These are phyloP conservation scores for Apeira syringaria DNA, from an alignment of 2,888 invertebrate species.

Conservation along the genomic window DNA sequence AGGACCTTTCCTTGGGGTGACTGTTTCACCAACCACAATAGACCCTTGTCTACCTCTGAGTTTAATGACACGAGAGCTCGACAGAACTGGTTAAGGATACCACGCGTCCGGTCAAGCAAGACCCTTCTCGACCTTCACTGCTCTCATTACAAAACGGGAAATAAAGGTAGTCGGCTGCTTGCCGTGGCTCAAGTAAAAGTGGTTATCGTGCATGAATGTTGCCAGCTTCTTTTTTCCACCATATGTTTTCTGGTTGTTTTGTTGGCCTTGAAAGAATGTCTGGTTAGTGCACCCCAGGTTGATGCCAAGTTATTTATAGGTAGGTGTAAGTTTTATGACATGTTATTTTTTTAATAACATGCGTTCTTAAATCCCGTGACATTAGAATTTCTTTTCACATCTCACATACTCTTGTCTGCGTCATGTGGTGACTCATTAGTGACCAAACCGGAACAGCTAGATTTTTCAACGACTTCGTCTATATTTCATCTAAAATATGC, in stretches of 20 bases:
- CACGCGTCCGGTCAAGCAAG: conserved; percentile 45
- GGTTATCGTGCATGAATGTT: conserved; percentile 49
- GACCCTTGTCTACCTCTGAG: conserved; percentile 37
- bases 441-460: conserved; percentile 14
- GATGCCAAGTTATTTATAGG: conserved; percentile 65
- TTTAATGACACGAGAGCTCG: conserved; percentile 27
- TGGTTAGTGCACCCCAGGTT: conserved; percentile 65
- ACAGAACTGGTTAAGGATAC: conserved; percentile 28
- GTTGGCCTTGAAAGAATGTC: conserved; percentile 76
- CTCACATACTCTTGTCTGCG: not conserved
- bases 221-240: conserved; percentile 68
- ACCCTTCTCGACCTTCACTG: conserved; percentile 43
- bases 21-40: conserved; percentile 62
- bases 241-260: conserved; percentile 78
- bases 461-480: not conserved
- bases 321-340: conserved; percentile 44
- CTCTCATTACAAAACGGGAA: conserved; percentile 52
- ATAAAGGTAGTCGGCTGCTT: conserved; percentile 56
- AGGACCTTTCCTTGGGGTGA: conserved; percentile 78
- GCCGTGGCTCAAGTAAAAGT: conserved; percentile 48
- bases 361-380: conserved; percentile 26
- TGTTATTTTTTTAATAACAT: conserved; percentile 21
- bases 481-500: not conserved
- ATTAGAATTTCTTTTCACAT: conserved; percentile 8
- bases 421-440: conserved; percentile 17